A percentile compares a stretch with the other conserved stretches of the same genome.
Evolutionary conservation across 2,888 invertebrate species (phyloP).

Genomic region (Phyllotreta striolata): DNA sequence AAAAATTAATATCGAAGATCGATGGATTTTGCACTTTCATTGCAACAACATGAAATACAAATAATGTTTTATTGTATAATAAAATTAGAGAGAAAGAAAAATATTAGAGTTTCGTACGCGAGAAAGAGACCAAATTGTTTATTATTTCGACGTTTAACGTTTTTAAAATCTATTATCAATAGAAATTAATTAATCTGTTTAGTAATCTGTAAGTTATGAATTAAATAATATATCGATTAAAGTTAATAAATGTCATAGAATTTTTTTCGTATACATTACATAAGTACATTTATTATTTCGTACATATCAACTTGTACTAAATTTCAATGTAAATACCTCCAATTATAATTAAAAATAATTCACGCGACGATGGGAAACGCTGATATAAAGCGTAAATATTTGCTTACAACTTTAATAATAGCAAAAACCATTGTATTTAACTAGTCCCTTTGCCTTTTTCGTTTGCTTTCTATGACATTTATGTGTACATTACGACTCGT

Average conservation of each 20-base stretch:
- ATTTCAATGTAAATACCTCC: constrained; percentile 1
- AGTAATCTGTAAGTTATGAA: neutral
- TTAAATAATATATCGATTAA: constrained; percentile 6
- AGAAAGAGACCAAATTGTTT: constrained; percentile 25
- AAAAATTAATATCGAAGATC: too few species aligned
- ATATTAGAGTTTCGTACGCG: constrained; percentile 16
- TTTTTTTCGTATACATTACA: neutral
- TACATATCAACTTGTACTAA: neutral
- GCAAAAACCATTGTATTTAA: neutral
- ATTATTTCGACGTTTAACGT: constrained; percentile 10
- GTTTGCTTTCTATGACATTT: too few species aligned
- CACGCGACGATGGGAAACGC: neutral
- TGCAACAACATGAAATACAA: too few species aligned
- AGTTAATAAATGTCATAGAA: constrained; percentile 4
- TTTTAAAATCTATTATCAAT: constrained; percentile 7
- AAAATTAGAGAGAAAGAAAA: constrained; percentile 1
- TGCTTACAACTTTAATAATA: constrained; percentile 6
- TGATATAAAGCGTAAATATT: neutral
- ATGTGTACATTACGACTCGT: too few species aligned
- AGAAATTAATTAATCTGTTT: too few species aligned
- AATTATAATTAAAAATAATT: neutral
- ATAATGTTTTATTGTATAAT: constrained; percentile 17
- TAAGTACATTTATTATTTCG: neutral
- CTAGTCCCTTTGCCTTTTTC: neutral
- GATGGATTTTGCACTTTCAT: too few species aligned